Evolutionary conservation across 2,797 vertebrate genomes (phyloP), one percentile per base, ranked within the genome.

Genomic region (Vipera latastei): DNA sequence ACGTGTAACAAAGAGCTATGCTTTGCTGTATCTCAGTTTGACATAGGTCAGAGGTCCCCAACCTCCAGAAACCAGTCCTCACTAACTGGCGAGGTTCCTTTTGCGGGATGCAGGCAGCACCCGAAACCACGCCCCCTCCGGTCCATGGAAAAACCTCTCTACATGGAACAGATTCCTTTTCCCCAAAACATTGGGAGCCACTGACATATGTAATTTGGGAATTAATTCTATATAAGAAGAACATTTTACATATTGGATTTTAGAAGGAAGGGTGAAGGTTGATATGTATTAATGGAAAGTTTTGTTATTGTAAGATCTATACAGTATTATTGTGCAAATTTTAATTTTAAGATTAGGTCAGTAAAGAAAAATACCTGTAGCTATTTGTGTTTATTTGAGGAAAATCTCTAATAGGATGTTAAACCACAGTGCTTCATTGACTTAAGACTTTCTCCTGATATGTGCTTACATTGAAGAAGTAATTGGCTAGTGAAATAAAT

Each of bases 1-100:
- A 96, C 93, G 89, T 95, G 91, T 94, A 91, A 96, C 91, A 95
- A 96, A 95, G 95, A 93, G 25, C 92, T 94, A 2, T 89, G 25
- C 85, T 93, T 93, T 89, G 28, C 86, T 91, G 9, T 91, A 91
- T 91, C 86, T 48, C 86, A 88, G 90, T 90, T 93, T 93, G 90
- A 90, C 90, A 89, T 53, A 53, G 9, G 51, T 9, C 51, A 53
- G 51, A 53, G 51, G 51, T 53, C 51, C 51, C 8, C 51, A 53
- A 53, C 51, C 51, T 53, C 51, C 51, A 53, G 51, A 53, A 53
- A 53, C 51, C 9, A 2, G 0, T 11, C 51, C 8, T 0, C 9
- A 53, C 51, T 11, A 53, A 53, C 51, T 53, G 9, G 9, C 51
- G 2, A 53, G 51, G 51, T 9, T 53, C 51, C 9, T 53, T 53